These are phyloP conservation scores for Pachyseris speciosa DNA, from an alignment of 64 coral and sea anemone genomes.

Conservation along the genomic window DNA sequence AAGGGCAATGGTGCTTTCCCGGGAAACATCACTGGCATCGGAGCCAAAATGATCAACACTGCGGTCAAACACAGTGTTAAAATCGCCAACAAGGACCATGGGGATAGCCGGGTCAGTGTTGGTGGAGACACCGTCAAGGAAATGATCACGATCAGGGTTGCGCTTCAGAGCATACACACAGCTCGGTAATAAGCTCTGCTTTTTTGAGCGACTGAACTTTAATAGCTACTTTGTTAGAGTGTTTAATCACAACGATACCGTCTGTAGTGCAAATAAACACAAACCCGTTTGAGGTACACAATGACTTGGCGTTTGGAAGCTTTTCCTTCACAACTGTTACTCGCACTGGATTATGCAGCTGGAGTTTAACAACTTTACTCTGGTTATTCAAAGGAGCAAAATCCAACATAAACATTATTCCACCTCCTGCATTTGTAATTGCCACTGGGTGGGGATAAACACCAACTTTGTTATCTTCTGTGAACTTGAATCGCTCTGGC, in stretches of 20 bases:
- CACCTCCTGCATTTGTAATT: conserved; percentile 67
- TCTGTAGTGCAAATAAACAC: conserved; percentile 64
- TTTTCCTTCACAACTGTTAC: conserved; percentile 52
- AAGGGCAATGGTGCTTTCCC: neutral
- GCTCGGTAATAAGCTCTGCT: conserved; percentile 64
- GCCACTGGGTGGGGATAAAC: conserved; percentile 68
- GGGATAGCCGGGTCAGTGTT: neutral
- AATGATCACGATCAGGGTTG: neutral
- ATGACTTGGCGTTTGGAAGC: conserved; percentile 35
- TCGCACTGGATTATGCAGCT: conserved; percentile 73
- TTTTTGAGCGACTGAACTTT: conserved; percentile 66
- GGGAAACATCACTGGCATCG: neutral
- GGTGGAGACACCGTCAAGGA: neutral
- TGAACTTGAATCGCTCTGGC: conserved; percentile 70
- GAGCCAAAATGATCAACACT: neutral
- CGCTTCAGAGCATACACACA: conserved; percentile 48
- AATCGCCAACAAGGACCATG: neutral
- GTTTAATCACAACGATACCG: conserved; percentile 42
- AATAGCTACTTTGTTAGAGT: conserved; percentile 42
- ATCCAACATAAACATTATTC: conserved; percentile 72
- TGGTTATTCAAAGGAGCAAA: conserved; percentile 61
- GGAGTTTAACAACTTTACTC: conserved; percentile 65
- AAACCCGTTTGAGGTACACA: conserved; percentile 57
- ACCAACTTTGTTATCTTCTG: conserved; percentile 77
- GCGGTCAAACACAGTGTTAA: conserved; percentile 57